phyloP scores from a whole-genome alignment of 2,113 vertebrate genomes.

The Morone saxatilis region DNA sequence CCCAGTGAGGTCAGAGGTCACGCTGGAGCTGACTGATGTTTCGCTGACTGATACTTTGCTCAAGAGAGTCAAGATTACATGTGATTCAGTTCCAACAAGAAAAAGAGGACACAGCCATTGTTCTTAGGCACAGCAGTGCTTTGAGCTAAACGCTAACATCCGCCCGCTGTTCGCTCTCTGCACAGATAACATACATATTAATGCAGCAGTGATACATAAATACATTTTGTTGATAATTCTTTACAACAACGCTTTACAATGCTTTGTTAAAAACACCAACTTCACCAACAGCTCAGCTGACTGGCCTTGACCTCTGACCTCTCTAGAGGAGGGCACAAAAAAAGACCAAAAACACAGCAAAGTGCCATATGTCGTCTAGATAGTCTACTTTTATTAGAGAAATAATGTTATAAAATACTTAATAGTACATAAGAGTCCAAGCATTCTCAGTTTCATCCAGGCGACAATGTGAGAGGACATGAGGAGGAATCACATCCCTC shows the following conservation, averaged over 20 bases:
- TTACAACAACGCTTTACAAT: no score
- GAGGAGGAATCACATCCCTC: background rate
- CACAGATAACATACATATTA: no score
- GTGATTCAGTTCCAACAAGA: no score
- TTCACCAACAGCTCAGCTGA: background rate
- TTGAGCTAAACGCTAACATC: no score
- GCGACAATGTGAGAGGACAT: background rate
- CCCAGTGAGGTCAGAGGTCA: background rate
- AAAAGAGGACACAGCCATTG: no score
- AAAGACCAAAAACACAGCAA: background rate
- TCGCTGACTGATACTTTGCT: no score
- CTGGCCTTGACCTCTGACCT: constrained; percentile 10
- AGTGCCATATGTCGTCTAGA: background rate
- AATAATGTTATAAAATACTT: constrained; percentile 45
- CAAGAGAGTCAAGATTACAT: no score
- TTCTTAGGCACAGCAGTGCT: no score
- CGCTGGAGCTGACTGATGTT: background rate
- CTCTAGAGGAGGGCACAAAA: background rate
- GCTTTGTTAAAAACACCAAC: no score
- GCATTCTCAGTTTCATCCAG: background rate
- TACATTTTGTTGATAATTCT: no score
- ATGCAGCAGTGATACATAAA: no score
- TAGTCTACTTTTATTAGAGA: constrained; percentile 59
- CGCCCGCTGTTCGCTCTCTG: no score
- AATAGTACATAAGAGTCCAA: constrained; percentile 33